phyloP scores from a whole-genome alignment of 2,113 vertebrate species.

The Dicerorhinus sumatrensis region DNA sequence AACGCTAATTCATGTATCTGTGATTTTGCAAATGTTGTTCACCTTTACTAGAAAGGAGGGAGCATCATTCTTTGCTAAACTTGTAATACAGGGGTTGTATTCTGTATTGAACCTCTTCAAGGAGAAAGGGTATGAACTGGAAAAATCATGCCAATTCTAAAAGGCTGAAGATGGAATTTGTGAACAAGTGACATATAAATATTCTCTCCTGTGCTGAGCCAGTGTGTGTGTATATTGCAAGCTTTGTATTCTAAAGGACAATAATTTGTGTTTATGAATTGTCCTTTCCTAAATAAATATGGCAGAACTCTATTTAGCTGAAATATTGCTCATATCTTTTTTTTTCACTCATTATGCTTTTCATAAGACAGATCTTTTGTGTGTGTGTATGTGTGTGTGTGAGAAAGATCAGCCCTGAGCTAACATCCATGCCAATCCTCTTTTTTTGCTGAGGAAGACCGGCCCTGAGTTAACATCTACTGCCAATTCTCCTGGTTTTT shows the following conservation, averaged over 20 bases:
- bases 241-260: constrained; percentile 38
- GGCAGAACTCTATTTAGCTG: neutral
- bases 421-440: too few species aligned
- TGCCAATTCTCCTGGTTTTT: too few species aligned
- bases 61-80: neutral
- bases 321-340: constrained; percentile 30
- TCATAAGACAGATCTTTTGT: neutral
- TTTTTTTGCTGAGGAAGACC: too few species aligned
- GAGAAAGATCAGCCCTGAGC: too few species aligned
- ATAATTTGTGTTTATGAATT: constrained; percentile 20
- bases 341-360: neutral
- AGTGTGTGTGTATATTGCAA: neutral
- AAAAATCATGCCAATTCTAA: neutral
- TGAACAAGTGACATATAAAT: neutral
- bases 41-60: neutral
- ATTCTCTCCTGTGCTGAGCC: neutral
- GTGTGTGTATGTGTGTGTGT: too few species aligned
- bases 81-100: neutral
- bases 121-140: neutral
- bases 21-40: neutral
- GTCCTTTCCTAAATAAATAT: neutral
- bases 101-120: neutral
- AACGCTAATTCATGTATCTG: neutral
- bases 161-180: neutral
- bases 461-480: too few species aligned